phyloP scores from a whole-genome alignment of 2,888 invertebrate genomes.

The Apamea crenata region DNA sequence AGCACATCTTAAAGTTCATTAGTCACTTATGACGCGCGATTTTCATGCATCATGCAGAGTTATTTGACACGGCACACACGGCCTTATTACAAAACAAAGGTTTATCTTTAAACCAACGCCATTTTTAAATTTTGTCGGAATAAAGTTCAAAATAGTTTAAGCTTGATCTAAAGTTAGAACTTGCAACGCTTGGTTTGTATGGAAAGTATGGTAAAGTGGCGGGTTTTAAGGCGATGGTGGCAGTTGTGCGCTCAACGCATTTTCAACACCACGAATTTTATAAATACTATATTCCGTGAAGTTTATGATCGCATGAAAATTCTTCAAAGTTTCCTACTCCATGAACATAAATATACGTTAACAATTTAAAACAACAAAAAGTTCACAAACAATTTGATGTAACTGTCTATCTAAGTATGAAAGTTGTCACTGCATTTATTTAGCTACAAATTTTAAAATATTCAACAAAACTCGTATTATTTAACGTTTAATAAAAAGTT shows the following conservation, averaged over 20 bases:
- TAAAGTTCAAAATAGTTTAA: neutral
- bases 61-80: neutral
- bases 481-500: conserved; percentile 5
- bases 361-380: conserved; percentile 45
- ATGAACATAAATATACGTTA: conserved; percentile 33
- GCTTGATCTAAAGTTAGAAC: neutral
- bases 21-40: neutral
- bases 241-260: too few relatives aligned
- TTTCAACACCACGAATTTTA: too few relatives aligned
- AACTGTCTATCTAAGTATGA: conserved; percentile 55
- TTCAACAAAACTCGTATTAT: conserved; percentile 10
- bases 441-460: conserved; percentile 30
- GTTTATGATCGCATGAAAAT: neutral
- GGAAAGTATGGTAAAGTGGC: too few relatives aligned
- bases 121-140: neutral
- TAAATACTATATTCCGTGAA: too few relatives aligned
- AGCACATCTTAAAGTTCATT: neutral
- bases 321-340: neutral
- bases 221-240: too few relatives aligned
- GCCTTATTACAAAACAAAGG: neutral
- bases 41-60: neutral
- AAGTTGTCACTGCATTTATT: conserved; percentile 41
- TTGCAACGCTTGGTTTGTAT: too few relatives aligned
- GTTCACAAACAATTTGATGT: conserved; percentile 45
- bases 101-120: neutral